Evolutionary conservation across 2,113 vertebrate genomes (phyloP).

Genomic region (Chunga burmeisteri): DNA sequence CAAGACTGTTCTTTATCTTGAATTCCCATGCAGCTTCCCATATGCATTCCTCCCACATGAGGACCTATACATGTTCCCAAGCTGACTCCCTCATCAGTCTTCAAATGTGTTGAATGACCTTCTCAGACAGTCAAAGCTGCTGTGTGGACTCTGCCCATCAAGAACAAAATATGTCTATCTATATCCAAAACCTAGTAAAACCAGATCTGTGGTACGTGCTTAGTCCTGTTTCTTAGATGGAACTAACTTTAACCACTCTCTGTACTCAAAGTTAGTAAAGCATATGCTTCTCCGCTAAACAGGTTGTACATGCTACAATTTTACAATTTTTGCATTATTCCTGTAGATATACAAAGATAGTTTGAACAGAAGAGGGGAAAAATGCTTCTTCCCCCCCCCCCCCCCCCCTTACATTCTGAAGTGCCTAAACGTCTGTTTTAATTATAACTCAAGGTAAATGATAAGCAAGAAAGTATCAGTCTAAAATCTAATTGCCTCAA

Average conservation of each 20-base stretch:
- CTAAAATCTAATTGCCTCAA: neutral
- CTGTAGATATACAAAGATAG: neutral
- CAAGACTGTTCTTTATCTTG: neutral
- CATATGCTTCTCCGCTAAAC: neutral
- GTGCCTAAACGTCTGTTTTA: neutral
- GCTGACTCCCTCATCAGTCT: neutral
- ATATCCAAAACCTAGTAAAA: neutral
- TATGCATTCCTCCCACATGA: neutral
- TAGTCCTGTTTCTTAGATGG: neutral
- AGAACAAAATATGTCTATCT: neutral
- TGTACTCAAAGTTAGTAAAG: neutral
- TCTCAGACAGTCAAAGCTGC: neutral
- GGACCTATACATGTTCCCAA: neutral
- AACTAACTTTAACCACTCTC: neutral
- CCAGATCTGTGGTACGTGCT: neutral
- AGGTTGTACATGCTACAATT: neutral
- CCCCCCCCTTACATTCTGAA: neutral
- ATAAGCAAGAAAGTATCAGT: neutral
- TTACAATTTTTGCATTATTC: neutral
- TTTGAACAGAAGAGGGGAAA: neutral
- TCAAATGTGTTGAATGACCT: neutral
- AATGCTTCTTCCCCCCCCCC: neutral
- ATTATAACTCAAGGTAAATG: neutral
- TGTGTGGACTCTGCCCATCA: neutral
- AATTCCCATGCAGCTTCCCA: neutral